Evolutionary conservation across 2,797 vertebrate genomes (phyloP), one percentile per base, ranked within the genome.

Genomic region (Anniella stebbinsi): DNA sequence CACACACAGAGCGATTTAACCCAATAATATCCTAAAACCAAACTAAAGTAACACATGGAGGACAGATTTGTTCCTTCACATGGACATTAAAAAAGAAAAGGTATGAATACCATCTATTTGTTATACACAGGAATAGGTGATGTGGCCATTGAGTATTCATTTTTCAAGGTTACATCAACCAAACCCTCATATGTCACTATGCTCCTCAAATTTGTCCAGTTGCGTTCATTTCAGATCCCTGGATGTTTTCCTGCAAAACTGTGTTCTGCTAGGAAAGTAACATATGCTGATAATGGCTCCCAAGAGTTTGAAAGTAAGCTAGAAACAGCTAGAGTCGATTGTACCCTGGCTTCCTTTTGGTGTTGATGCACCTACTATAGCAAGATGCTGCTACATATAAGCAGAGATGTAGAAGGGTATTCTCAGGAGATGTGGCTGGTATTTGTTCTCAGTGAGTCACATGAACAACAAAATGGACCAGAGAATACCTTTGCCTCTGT

Each of bases 211-310:
- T 82, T 6, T 82, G 77, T 25, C 57, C 78, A 48, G 5, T 6
- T 36, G 38, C 41, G 25, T 75, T 81, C 38, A 60, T 8, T 81
- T 73, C 41, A 75, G 86, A 75, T 75, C 77, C 41, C 57, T 48
- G 17, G 17, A 2, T 21, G n/a, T 81, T 87, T 63, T 33, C 54
- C 28, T 73, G 25, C 69, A 87, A 87, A 51, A 25, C 25, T 80
- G 75, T 45, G 86, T 87, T 86, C 38, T 73, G 38, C 12, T 25
- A 38, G 54, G 54, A 17, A 6, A 66, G 41, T 33, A 81, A 73
- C 67, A 86, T 72, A 81, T 51, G 15, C 36, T 84, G 38, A 1
- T 83, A 77, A 77, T 36, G 78, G 85, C 80, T 90, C 85, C 69
- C 70, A 48, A 41, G 78, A 82, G 69, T 54, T 51, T 87, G n/a